Conservation (phyloP, 2,888 invertebrate species). For the Limnephilus marmoratus region DNA sequence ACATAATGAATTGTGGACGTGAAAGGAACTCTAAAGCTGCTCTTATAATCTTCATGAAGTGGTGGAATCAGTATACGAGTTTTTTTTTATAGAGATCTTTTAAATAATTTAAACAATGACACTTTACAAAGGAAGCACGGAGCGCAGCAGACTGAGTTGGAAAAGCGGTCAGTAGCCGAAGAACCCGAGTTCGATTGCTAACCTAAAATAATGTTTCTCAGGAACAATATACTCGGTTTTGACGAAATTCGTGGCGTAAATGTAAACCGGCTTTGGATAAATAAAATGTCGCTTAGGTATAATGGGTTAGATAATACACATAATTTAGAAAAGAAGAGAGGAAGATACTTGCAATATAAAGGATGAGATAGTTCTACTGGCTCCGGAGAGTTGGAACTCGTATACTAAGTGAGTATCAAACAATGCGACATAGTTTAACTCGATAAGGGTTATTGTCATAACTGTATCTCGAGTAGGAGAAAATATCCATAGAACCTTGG, state of each 20-base stretch:
- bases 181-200: not conserved
- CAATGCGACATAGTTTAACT: too few species aligned
- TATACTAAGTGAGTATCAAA: not conserved
- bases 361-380: not conserved
- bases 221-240: not conserved
- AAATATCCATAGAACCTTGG: not conserved
- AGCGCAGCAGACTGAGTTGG: not conserved
- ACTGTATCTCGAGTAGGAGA: too few species aligned
- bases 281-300: not conserved
- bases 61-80: conserved; percentile 3
- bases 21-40: conserved; percentile 51
- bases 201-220: not conserved
- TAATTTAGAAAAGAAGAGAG: not conserved
- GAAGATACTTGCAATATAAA: too few species aligned
- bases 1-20: conserved; percentile 62
- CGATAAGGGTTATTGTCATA: too few species aligned
- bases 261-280: not conserved
- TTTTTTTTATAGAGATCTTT: conserved; percentile 43
- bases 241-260: not conserved
- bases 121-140: not conserved
- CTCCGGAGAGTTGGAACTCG: not conserved
- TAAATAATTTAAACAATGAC: conserved; percentile 15
- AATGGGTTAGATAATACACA: not conserved
- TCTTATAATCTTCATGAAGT: conserved; percentile 24
- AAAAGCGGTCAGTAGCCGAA: not conserved